Base-by-base conservation (phyloP, 2,888 invertebrate species). In the Rhabditoides inermis region DNA sequence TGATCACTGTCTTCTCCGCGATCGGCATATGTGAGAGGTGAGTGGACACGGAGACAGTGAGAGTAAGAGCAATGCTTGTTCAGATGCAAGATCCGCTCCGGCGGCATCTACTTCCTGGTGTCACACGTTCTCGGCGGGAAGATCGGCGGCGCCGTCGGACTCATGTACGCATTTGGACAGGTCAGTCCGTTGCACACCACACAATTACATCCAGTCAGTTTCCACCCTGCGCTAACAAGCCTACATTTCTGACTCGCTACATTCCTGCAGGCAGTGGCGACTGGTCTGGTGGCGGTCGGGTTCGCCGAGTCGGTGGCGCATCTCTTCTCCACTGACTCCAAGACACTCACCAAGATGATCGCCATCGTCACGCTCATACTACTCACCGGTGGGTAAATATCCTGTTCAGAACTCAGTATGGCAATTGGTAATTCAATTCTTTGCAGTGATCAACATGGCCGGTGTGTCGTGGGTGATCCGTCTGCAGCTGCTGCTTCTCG, bases 391-490 rank as follows among this genome's bases (percentile, higher is more conserved):
- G 25, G 26, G 40, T 25, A n/a, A n/a, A n/a, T n/a, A n/a, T n/a
- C n/a, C n/a, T n/a, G n/a, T n/a, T n/a, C n/a, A n/a, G 32, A 32
- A 10, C 32, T 32, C 7, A 7, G 15, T 7, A 15, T 32, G 7
- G 32, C 32, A 10, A 32, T n/a, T n/a, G n/a, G n/a, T n/a, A n/a
- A n/a, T n/a, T n/a, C n/a, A n/a, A n/a, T n/a, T n/a, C 23, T 40
- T 72, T 70, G 32, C 70, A 81, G 81, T 86, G 58, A 90, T 94
- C 65, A 94, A 95, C 80, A 83, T 92, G 39, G 91, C 92, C 26
- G 94, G 94, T 37, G 92, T 95, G 0, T 92, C 92, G 78, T 94
- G 92, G 91, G 92, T 95, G 26, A 87, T 95, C 53, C 89, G 94
- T 75, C 80, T 94, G 50, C 94, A 95, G 77, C 90, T 94, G 80